Conservation (phyloP, 2,113 vertebrate species). For the Centropus bengalensis region DNA sequence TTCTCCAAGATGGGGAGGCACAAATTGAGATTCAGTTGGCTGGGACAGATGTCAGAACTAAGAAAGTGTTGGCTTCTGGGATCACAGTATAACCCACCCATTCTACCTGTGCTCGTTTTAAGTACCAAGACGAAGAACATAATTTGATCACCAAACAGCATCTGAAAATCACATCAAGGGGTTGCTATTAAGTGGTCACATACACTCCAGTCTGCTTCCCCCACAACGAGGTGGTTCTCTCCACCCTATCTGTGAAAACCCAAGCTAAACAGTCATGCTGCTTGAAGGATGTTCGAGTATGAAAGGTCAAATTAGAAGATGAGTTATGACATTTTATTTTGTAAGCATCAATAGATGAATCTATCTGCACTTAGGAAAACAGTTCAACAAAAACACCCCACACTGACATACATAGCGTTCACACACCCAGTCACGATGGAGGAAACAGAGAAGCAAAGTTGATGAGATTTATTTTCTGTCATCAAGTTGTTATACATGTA, state of each 20-base stretch:
- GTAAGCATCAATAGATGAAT: constrained; percentile 25
- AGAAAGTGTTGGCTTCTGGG: neutral
- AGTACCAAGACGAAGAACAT: neutral
- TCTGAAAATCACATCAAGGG: neutral
- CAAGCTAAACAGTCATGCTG: neutral
- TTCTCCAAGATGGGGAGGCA: neutral
- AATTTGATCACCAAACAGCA: neutral
- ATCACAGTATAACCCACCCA: neutral
- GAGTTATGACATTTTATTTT: neutral
- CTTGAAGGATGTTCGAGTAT: neutral
- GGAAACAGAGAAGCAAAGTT: neutral
- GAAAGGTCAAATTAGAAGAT: constrained; percentile 45
- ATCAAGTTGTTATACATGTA: neutral
- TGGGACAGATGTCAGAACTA: neutral
- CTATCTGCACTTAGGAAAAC: neutral
- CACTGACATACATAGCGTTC: neutral
- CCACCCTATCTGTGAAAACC: neutral
- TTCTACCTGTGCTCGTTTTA: neutral
- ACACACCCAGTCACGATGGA: neutral
- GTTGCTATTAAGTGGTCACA: neutral
- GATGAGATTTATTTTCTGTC: neutral
- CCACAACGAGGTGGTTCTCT: neutral
- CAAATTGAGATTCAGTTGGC: neutral
- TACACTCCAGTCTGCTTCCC: neutral
- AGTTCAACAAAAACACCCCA: neutral